A percentile compares a stretch with the other conserved stretches of the same genome.
phyloP scores from a whole-genome alignment of 2,113 vertebrate species.

The Ochotona curzoniae region DNA sequence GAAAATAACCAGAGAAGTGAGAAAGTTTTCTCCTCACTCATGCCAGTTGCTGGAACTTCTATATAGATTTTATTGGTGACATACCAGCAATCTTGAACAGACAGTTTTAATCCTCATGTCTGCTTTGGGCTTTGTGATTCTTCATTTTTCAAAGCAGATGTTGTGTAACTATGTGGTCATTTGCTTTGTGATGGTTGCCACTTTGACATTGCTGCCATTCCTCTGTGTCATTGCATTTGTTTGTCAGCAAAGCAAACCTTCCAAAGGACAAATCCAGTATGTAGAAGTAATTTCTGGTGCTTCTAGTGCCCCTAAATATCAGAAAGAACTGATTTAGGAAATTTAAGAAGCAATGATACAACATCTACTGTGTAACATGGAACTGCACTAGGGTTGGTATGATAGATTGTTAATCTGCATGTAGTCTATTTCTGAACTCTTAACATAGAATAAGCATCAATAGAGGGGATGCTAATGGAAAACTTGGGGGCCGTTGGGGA shows the following conservation, averaged over 20 bases:
- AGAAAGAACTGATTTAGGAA: not conserved
- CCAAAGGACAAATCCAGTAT: not conserved
- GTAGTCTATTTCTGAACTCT: not conserved
- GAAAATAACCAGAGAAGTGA: slow-evolving; percentile 40
- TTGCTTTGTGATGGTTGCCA: not conserved
- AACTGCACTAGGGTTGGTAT: not conserved
- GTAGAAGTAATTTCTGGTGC: not conserved
- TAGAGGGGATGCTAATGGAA: not conserved
- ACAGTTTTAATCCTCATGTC: not conserved
- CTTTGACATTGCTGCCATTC: not conserved
- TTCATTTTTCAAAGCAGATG: slow-evolving; percentile 41
- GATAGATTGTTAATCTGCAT: not conserved
- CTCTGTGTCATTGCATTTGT: not conserved
- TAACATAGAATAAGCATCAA: not conserved
- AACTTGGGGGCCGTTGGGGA: not conserved
- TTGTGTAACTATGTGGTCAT: slow-evolving; percentile 12
- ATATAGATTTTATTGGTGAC: not conserved
- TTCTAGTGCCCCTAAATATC: not conserved
- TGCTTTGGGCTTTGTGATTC: not conserved
- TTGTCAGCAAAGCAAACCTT: not conserved
- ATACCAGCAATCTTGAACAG: not conserved
- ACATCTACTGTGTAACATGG: not conserved
- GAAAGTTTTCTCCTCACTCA: not conserved
- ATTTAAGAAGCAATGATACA: slow-evolving; percentile 8
- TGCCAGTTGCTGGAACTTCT: not conserved